A percentile compares a stretch with the other conserved stretches of the same genome.
These are phyloP conservation scores for Ostrea denselamellosa DNA, from an alignment of 1,140 invertebrate genomes.

Conservation along the genomic window DNA sequence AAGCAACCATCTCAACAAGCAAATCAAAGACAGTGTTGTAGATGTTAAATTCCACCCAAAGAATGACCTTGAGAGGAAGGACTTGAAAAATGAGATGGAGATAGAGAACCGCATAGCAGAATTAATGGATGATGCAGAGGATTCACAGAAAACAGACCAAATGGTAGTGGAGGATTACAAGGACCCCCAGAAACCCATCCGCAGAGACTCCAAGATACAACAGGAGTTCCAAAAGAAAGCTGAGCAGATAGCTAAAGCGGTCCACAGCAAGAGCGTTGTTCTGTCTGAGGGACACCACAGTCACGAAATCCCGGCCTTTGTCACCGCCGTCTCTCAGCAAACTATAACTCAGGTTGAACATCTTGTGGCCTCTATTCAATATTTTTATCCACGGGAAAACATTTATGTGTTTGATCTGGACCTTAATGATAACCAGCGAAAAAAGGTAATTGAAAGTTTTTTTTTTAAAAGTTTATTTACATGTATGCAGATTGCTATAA, in stretches of 20 bases:
- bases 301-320: slow-evolving; percentile 43
- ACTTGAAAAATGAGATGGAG: slow-evolving; percentile 43
- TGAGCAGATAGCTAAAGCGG: slow-evolving; percentile 2
- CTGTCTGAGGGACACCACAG: slow-evolving; percentile 8
- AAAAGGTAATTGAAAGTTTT: slow-evolving; percentile 41
- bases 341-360: slow-evolving; percentile 39
- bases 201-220: neutral
- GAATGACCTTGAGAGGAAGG: neutral
- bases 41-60: neutral
- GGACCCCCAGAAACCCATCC: neutral
- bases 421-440: slow-evolving; percentile 44
- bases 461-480: neutral
- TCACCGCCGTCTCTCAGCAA: slow-evolving; percentile 41
- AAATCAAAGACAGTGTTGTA: neutral
- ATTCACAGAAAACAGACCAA: neutral
- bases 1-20: neutral
- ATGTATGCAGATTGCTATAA: neutral
- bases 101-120: slow-evolving; percentile 47
- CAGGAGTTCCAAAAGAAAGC: neutral
- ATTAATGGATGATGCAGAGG: slow-evolving; percentile 48
- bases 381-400: slow-evolving; percentile 43
- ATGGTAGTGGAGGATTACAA: neutral
- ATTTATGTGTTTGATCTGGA: slow-evolving; percentile 52
- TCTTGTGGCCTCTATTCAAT: slow-evolving; percentile 41
- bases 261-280: neutral